A percentile compares a stretch with the other conserved stretches of the same genome.
Conservation (phyloP, 2,888 invertebrate genomes). For the Ypsolopha scabrella region DNA sequence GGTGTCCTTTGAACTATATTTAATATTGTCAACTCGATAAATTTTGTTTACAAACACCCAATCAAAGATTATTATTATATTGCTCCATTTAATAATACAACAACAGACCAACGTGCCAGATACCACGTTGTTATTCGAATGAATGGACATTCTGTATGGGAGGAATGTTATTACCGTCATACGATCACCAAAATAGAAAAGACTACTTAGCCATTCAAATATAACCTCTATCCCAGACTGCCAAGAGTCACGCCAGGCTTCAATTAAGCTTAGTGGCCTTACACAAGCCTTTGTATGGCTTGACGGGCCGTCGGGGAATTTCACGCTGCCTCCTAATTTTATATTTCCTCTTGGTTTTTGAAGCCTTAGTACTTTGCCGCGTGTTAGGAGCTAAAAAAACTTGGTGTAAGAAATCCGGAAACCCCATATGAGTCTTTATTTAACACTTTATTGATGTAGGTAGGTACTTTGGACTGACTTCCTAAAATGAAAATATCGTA, state of each 20-base stretch:
- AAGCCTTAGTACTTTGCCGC: background rate
- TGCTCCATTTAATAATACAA: too few species aligned
- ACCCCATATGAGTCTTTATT: background rate
- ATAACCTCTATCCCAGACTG: too few species aligned
- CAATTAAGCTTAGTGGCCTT: background rate
- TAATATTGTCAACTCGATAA: too few species aligned
- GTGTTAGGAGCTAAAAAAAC: background rate
- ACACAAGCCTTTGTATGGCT: slow-evolving; percentile 26
- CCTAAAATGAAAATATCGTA: too few species aligned
- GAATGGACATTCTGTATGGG: background rate
- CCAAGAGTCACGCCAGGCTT: background rate
- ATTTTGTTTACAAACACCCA: too few species aligned
- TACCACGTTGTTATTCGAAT: background rate
- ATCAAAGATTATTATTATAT: too few species aligned
- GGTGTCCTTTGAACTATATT: too few species aligned
- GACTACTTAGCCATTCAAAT: too few species aligned
- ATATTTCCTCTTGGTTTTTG: slow-evolving; percentile 35
- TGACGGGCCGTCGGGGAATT: slow-evolving; percentile 43
- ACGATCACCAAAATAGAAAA: background rate
- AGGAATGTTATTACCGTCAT: slow-evolving; percentile 8
- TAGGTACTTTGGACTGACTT: too few species aligned
- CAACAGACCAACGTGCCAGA: too few species aligned
- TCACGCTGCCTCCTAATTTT: slow-evolving; percentile 49
- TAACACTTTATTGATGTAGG: too few species aligned
- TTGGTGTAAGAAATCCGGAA: background rate